Evolutionary conservation across 2,113 vertebrate species (phyloP).

Genomic region (Osmerus eperlanus): DNA sequence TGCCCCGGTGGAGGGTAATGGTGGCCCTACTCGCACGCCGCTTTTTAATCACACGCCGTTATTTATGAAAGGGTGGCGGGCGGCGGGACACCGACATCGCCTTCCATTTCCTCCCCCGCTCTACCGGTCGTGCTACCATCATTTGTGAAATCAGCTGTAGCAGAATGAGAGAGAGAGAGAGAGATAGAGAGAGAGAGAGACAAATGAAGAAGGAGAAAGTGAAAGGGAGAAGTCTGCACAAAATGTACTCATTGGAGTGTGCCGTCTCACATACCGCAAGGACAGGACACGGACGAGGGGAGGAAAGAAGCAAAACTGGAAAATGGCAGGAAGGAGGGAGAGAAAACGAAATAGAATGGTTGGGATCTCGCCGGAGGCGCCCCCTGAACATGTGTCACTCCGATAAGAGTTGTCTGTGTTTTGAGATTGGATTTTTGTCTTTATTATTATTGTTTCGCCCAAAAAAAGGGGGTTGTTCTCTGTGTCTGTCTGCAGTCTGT

Average conservation of each 20-base stretch:
- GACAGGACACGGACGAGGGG: background rate
- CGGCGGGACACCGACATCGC: slow-evolving; percentile 60
- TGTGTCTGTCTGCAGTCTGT: slow-evolving; percentile 30
- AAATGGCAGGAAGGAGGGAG: slow-evolving; percentile 32
- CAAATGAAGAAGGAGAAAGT: too few species aligned
- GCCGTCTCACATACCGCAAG: slow-evolving; percentile 21
- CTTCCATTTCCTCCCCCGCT: slow-evolving; percentile 64
- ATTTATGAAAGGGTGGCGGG: slow-evolving; percentile 57
- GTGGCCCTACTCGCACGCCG: slow-evolving; percentile 50
- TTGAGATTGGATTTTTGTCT: slow-evolving; percentile 67
- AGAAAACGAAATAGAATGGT: slow-evolving; percentile 22
- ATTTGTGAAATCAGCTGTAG: slow-evolving; percentile 77
- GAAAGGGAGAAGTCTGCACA: slow-evolving; percentile 34
- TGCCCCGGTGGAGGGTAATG: slow-evolving; percentile 49
- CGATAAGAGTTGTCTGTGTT: slow-evolving; percentile 54
- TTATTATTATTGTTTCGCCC: slow-evolving; percentile 65
- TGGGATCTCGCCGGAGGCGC: slow-evolving; percentile 48
- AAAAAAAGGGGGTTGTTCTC: slow-evolving; percentile 35
- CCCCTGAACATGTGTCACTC: slow-evolving; percentile 68
- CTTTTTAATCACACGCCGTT: slow-evolving; percentile 71
- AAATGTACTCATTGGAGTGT: slow-evolving; percentile 62
- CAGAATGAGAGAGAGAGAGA: slow-evolving; percentile 53
- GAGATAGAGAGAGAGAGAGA: slow-evolving; percentile 62
- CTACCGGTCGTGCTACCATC: slow-evolving; percentile 68
- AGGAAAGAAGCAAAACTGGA: slow-evolving; percentile 27